phyloP scores from a whole-genome alignment of 2,888 invertebrate genomes.

The Willowsia nigromaculata region DNA sequence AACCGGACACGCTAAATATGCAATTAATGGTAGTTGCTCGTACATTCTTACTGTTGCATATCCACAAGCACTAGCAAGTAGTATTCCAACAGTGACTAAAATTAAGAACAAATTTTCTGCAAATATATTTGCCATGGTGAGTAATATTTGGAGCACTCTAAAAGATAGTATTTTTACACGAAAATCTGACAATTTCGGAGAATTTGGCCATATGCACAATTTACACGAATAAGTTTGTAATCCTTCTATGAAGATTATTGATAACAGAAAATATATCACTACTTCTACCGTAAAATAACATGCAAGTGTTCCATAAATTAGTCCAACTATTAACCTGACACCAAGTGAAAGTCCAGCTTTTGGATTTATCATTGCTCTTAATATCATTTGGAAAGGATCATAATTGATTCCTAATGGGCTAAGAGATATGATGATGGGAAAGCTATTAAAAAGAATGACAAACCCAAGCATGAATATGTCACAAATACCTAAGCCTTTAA shows the following conservation, averaged over 20 bases:
- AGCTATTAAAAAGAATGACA: background rate
- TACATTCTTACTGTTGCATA: background rate
- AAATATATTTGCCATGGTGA: background rate
- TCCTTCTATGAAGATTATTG: background rate
- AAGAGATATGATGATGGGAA: background rate
- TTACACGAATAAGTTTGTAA: background rate
- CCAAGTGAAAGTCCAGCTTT: too few relatives aligned
- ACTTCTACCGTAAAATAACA: background rate
- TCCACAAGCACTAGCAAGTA: background rate
- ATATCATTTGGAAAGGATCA: background rate
- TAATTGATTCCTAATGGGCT: background rate
- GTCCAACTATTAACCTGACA: background rate
- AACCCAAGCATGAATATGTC: background rate
- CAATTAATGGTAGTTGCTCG: background rate
- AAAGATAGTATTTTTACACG: background rate
- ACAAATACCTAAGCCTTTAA: background rate
- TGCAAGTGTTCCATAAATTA: background rate
- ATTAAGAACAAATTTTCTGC: background rate
- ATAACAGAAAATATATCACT: background rate
- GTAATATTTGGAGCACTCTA: background rate
- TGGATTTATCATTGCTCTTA: background rate
- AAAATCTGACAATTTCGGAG: background rate
- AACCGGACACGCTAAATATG: background rate
- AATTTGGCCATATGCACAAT: background rate
- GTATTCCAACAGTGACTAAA: background rate